Percentiles rank a stretch among this genome's conserved stretches.
Conservation (phyloP, 1,140 invertebrate genomes). For the Rhizoglyphus robini region DNA sequence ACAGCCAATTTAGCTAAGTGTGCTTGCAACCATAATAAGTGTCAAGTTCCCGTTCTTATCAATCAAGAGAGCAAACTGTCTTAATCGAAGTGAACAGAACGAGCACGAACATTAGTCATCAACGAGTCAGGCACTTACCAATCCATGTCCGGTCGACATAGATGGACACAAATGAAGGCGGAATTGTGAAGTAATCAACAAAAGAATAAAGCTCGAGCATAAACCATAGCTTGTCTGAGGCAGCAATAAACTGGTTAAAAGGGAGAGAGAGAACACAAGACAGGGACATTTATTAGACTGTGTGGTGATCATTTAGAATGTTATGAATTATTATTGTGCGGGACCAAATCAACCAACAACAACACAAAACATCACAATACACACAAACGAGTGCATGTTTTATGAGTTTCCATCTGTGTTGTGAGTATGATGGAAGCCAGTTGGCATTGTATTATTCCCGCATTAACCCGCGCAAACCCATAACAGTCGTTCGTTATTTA, state of each 20-base stretch:
- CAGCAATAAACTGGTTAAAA: constrained; percentile 88
- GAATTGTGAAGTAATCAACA: constrained; percentile 99
- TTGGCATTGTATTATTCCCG: too few relatives aligned
- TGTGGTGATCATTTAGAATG: too few relatives aligned
- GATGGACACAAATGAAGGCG: constrained; percentile 99
- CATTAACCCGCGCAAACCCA: too few relatives aligned
- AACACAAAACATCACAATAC: not conserved
- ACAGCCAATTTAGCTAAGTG: not conserved
- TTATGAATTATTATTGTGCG: too few relatives aligned
- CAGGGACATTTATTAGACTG: not conserved
- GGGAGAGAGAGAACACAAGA: not conserved
- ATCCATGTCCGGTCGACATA: constrained; percentile 99
- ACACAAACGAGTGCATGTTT: too few relatives aligned
- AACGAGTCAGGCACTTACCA: constrained; percentile 70
- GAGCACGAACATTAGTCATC: too few relatives aligned
- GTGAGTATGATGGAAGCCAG: too few relatives aligned
- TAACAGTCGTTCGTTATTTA: too few relatives aligned
- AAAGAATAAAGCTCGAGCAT: constrained; percentile 99
- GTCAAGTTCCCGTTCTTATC: not conserved
- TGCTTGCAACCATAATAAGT: constrained; percentile 27
- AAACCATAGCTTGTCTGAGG: constrained; percentile 99
- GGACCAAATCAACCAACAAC: too few relatives aligned
- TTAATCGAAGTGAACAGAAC: not conserved
- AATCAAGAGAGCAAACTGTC: not conserved
- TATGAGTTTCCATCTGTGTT: too few relatives aligned